Conservation (phyloP, 1,140 invertebrate genomes). For the Drosophila kikkawai region DNA sequence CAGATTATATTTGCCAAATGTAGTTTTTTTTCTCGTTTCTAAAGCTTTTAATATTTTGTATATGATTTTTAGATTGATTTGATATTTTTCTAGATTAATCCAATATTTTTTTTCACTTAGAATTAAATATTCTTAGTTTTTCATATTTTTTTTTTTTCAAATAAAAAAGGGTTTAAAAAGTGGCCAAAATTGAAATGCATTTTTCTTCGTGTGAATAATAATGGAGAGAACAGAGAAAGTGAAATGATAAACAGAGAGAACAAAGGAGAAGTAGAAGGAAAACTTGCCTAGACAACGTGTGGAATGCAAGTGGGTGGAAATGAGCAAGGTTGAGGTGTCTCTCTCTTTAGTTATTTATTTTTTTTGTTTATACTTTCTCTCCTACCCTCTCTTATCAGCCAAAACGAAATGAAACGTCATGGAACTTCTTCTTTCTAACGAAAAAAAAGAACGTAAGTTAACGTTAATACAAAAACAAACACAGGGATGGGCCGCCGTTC, state of each 20-base stretch:
- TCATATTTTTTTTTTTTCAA: no score
- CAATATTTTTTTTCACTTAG: neutral
- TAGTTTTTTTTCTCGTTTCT: neutral
- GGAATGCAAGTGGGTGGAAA: conserved; percentile 41
- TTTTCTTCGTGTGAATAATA: conserved; percentile 9
- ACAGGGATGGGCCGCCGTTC: conserved; percentile 37
- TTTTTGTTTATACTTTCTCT: neutral
- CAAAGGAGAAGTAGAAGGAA: conserved; percentile 22
- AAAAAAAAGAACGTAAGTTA: conserved; percentile 32
- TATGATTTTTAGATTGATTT: neutral
- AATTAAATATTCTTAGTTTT: no score
- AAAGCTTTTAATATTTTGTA: neutral
- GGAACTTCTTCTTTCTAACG: conserved; percentile 26
- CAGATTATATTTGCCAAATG: neutral
- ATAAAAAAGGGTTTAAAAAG: neutral
- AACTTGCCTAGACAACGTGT: conserved; percentile 47
- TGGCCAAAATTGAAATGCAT: neutral
- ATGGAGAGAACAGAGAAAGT: conserved; percentile 33
- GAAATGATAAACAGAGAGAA: conserved; percentile 35
- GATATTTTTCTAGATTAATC: neutral
- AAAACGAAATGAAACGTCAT: conserved; percentile 65
- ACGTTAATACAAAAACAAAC: conserved; percentile 73
- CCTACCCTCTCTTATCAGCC: conserved; percentile 26
- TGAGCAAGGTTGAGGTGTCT: conserved; percentile 9
- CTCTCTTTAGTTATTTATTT: neutral